Base-by-base conservation (phyloP, 1,140 invertebrate species). In the Battus philenor region DNA sequence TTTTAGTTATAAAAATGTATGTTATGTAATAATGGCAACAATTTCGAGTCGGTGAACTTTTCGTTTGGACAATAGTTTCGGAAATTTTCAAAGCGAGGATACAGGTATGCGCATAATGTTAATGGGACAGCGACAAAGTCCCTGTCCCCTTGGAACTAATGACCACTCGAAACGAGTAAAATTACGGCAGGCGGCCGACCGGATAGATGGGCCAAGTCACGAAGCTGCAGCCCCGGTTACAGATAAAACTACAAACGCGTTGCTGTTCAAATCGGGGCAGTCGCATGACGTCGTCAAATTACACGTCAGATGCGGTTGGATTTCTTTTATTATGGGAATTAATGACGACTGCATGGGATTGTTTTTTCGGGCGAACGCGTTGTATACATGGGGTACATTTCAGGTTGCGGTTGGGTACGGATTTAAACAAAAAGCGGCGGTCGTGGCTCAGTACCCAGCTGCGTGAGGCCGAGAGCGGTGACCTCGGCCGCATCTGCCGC, bases 161-260 rank as follows among this genome's bases (percentile, higher is more conserved):
- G 76, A 77, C 71, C 66, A 72, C 71, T 80, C 62, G 55, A 68
- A 75, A 74, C 62, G 64, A 66, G 70, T 33, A 73, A 77, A 80
- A 77, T 80, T 75, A 77, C 73, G 47, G 58, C 59, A 52, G 52
- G 60, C 59, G 50, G 53, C 54, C 60, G 50, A 52, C 54, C 61
- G 55, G 58, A 60, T 63, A 61, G 69, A 60, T 65, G 56, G 62
- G 62, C 31, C 71, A 33, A 72, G 70, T 79, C 75, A 79, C 72
- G 71, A 75, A 67, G 64, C 56, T 47, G 30, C 44, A 48, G 53
- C 55, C 60, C 66, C 51, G 50, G 52, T 54, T 45, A 53, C 49
- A 58, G 63, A 71, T 65, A 74, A 61, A 57, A 54, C 50, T 46
- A 64, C 65, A 59, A 61, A 54, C 55, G 44, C 32, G 54, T 22